Evolutionary conservation across 1,140 invertebrate species (phyloP), one percentile per base, ranked within the genome.

Genomic region (Ceratosolen solmsi): DNA sequence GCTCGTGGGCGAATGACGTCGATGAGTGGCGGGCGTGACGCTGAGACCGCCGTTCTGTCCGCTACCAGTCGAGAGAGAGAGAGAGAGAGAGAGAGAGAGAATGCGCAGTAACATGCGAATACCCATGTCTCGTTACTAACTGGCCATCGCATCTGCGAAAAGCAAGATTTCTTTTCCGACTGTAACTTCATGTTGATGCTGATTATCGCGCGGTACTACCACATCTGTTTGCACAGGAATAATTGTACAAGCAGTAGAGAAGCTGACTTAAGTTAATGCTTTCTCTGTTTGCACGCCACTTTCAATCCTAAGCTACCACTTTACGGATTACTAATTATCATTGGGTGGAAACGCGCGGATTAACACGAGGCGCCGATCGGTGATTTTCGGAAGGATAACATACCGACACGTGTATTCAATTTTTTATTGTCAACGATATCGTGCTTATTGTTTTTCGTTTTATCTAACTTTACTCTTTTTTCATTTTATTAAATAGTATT

Each of bases 21-120:
- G 88, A 87, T 88, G 88, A 88, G 84, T 89, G 87, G 87, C 88
- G 85, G 87, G 75, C 86, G 87, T 89, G 87, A 89, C 86, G 84
- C 30, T 22, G 41, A 54, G 71, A 84, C 83, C 72, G 74, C 75
- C 83, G 81, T 79, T n/a, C 63, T 49, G 63, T 46, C 79, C 25
- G 38, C 25, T 54, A 54, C 51, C 51, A 22, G 20, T 15, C 11
- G 5, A 22, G 33, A 68, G 33, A 9, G 20, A 38, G 33, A n/a
- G 20, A 63, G 60, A 63, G 60, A 63, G n/a, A n/a, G n/a, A n/a
- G n/a, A n/a, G n/a, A n/a, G n/a, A n/a, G n/a, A n/a, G n/a, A n/a
- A n/a, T n/a, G n/a, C n/a, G n/a, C 27, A 60, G 63, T 75, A 82
- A 84, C 84, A 80, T 85, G 82, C 85, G 80, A 86, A 85, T 83